Evolutionary conservation across 2,113 vertebrate species (phyloP).

Genomic region (Psettodes erumei): DNA sequence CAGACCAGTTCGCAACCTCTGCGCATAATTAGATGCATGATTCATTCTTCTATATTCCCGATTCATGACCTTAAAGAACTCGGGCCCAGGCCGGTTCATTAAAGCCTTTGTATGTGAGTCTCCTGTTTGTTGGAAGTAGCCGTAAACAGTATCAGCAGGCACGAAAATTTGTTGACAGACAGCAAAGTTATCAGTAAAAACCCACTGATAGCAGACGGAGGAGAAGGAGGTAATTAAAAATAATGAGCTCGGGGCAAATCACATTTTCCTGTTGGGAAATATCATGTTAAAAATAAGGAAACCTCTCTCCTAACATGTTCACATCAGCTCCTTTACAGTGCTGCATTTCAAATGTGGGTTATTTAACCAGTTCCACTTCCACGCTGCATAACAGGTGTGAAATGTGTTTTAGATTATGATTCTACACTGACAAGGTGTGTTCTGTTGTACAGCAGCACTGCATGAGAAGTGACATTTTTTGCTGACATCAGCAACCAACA

Average conservation of each 20-base stretch:
- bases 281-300: slow-evolving; percentile 30
- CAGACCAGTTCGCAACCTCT: slow-evolving; percentile 35
- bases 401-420: slow-evolving; percentile 22
- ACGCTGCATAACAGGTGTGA: slow-evolving; percentile 19
- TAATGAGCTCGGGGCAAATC: slow-evolving; percentile 59
- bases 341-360: slow-evolving; percentile 20
- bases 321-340: slow-evolving; percentile 24
- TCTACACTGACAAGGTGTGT: slow-evolving; percentile 8
- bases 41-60: slow-evolving; percentile 50
- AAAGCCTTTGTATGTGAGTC: slow-evolving; percentile 34
- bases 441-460: neutral
- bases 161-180: slow-evolving; percentile 57
- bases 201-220: slow-evolving; percentile 46
- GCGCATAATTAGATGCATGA: slow-evolving; percentile 48
- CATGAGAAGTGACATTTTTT: neutral
- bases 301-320: neutral
- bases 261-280: slow-evolving; percentile 56
- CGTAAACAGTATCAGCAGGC: slow-evolving; percentile 43
- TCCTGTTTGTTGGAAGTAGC: slow-evolving; percentile 29
- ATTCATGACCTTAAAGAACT: slow-evolving; percentile 46
- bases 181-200: slow-evolving; percentile 36
- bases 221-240: slow-evolving; percentile 61
- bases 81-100: slow-evolving; percentile 35
- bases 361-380: slow-evolving; percentile 41
- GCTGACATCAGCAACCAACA: neutral